phyloP scores from a whole-genome alignment of 2,888 invertebrate species.

The Anoplius nigerrimus region DNA sequence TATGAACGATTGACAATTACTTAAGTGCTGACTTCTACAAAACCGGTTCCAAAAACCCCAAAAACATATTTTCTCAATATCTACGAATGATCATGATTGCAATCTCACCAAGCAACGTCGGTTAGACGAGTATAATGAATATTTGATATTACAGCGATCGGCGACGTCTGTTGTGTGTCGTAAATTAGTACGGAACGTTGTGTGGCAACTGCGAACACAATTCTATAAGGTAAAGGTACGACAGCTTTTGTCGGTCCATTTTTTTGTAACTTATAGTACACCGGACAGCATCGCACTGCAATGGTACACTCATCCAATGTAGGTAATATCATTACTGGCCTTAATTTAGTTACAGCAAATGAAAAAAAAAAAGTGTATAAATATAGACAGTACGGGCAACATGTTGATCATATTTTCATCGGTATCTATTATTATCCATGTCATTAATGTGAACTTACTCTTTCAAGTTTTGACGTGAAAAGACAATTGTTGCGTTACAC shows the following conservation, averaged over 20 bases:
- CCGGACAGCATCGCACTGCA: conserved; percentile 88
- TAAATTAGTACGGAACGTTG: conserved; percentile 90
- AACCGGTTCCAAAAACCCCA: too few species aligned
- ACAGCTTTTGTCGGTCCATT: conserved; percentile 76
- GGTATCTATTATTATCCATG: neutral
- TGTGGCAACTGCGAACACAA: conserved; percentile 94
- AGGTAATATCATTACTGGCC: conserved; percentile 88
- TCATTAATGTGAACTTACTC: conserved; percentile 75
- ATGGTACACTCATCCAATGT: conserved; percentile 88
- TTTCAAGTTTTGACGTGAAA: conserved; percentile 78
- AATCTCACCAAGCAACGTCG: conserved; percentile 86
- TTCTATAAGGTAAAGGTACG: conserved; percentile 83
- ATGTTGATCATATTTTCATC: neutral
- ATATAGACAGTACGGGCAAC: neutral
- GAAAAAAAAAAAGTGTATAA: conserved; percentile 24
- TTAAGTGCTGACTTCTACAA: neutral
- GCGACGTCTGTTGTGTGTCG: conserved; percentile 89
- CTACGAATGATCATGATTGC: neutral
- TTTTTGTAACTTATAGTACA: conserved; percentile 80
- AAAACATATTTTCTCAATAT: too few species aligned
- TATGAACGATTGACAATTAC: too few species aligned
- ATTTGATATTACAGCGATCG: conserved; percentile 87
- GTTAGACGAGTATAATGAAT: conserved; percentile 94
- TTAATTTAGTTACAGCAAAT: too few species aligned
- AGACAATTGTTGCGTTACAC: conserved; percentile 79